Evolutionary conservation across 1,140 invertebrate genomes (phyloP), one percentile per base, ranked within the genome.

Genomic region (Drosophila ficusphila): DNA sequence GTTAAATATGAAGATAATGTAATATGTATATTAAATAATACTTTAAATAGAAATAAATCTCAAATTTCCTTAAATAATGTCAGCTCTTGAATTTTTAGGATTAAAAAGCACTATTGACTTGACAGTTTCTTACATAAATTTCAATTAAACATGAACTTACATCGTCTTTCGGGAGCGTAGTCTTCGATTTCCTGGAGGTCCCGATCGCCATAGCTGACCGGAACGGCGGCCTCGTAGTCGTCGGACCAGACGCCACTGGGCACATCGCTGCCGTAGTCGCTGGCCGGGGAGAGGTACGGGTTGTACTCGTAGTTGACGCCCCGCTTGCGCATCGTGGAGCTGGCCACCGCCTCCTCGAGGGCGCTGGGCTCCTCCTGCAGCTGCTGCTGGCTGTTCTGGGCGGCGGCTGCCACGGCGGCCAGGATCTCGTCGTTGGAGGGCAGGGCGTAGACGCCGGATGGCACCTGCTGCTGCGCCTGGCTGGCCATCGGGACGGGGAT

Each of bases 151-250:
- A 1, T 8, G 2, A 2, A 44, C 41, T 6, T n/a, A 90, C 85
- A 76, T 68, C 81, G 61, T 47, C 73, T 71, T 56, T 76, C 82
- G 5, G 75, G 76, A 41, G 64, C 73, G 64, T 89, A 91, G 42
- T 91, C 88, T n/a, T 91, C 90, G 25, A 90, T 25, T 5, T 90
- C 89, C 58, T 90, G 89, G 16, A 90, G 19, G 16, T 91, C 90
- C 0, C 74, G 61, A 4, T 88, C 82, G 12, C 57, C 72, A 11
- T 86, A 85, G 64, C 31, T 58, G 9, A 75, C 36, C 0, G 79
- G 70, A 18, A 56, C 42, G 3, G 61, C 51, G 0, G 61, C 31
- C 12, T 90, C 88, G 23, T 89, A 76, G 29, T 91, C 90, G 25
- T 91, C 88, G 3, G 74, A 54, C 65, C 48, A 67, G 4, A 75